A percentile compares a stretch with the other conserved stretches of the same genome.
These are phyloP conservation scores for Bembecia ichneumoniformis DNA, from an alignment of 2,888 invertebrate species.

Conservation along the genomic window DNA sequence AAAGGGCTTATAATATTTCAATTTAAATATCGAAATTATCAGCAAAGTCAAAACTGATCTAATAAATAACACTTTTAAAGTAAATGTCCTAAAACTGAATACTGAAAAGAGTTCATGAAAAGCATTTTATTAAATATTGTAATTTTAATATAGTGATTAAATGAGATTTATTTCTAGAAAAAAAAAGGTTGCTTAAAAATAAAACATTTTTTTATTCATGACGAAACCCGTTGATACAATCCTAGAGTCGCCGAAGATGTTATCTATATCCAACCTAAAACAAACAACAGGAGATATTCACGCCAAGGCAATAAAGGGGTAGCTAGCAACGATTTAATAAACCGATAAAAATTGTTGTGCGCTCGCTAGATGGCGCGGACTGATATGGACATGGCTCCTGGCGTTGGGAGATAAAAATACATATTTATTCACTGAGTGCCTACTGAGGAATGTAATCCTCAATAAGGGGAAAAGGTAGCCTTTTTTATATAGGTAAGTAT, in stretches of 20 bases:
- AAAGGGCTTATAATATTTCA: too few relatives aligned
- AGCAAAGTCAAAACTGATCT: too few relatives aligned
- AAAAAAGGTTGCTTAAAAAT: too few relatives aligned
- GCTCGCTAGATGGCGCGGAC: constrained; percentile 43
- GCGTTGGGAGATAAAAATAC: constrained; percentile 3
- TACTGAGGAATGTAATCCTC: neutral
- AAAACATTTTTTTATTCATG: neutral
- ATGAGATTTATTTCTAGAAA: too few relatives aligned
- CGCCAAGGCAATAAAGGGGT: constrained; percentile 50
- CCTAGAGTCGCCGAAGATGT: constrained; percentile 13
- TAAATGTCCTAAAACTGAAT: too few relatives aligned
- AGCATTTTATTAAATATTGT: too few relatives aligned
- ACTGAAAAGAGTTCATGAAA: too few relatives aligned
- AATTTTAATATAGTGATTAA: too few relatives aligned
- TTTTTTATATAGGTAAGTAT: too few relatives aligned
- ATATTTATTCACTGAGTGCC: constrained; percentile 2
- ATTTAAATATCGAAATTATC: too few relatives aligned
- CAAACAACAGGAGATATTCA: constrained; percentile 44
- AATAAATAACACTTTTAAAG: too few relatives aligned
- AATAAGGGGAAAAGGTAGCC: too few relatives aligned
- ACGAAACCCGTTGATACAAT: constrained; percentile 5
- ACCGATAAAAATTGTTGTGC: constrained; percentile 56
- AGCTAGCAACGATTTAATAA: constrained; percentile 59
- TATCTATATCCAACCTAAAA: constrained; percentile 38
- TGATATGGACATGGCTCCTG: constrained; percentile 32